These are phyloP conservation scores for Trichechus manatus DNA, from an alignment of 2,113 vertebrate genomes.

Conservation along the genomic window DNA sequence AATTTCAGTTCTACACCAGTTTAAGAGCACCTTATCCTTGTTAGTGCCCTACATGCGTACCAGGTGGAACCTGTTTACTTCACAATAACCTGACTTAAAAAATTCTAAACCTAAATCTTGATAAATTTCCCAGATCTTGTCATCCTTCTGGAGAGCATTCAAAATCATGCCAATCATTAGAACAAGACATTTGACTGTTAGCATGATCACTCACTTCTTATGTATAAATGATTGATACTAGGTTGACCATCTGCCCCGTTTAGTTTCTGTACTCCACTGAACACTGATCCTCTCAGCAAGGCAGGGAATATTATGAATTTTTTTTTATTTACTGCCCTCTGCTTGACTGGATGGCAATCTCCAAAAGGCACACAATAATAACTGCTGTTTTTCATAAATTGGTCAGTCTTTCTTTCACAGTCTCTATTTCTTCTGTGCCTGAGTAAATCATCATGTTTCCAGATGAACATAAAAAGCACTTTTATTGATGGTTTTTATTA, in stretches of 20 bases:
- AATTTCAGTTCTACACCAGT: slow-evolving; percentile 81
- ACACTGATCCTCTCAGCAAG: background rate
- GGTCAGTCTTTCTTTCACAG: background rate
- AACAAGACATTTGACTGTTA: background rate
- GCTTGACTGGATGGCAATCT: background rate
- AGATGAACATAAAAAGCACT: slow-evolving; percentile 54
- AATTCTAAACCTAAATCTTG: slow-evolving; percentile 60
- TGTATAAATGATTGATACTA: background rate
- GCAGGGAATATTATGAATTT: background rate
- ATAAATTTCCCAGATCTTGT: slow-evolving; percentile 70
- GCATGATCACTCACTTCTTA: background rate
- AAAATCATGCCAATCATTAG: slow-evolving; percentile 41
- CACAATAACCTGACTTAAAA: slow-evolving; percentile 78
- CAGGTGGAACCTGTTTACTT: slow-evolving; percentile 75
- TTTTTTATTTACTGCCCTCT: background rate
- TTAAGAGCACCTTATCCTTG: slow-evolving; percentile 82
- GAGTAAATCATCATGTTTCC: slow-evolving; percentile 46
- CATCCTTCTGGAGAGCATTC: slow-evolving; percentile 67
- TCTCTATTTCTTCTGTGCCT: slow-evolving; percentile 37
- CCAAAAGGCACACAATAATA: background rate
- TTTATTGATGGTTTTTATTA: slow-evolving; percentile 60
- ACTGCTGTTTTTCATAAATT: slow-evolving; percentile 50
- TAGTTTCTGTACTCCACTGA: background rate
- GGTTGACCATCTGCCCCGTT: background rate
- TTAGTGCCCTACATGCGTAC: slow-evolving; percentile 77